phyloP scores from a whole-genome alignment of 1,140 invertebrate species.

The Lucilia cuprina region DNA sequence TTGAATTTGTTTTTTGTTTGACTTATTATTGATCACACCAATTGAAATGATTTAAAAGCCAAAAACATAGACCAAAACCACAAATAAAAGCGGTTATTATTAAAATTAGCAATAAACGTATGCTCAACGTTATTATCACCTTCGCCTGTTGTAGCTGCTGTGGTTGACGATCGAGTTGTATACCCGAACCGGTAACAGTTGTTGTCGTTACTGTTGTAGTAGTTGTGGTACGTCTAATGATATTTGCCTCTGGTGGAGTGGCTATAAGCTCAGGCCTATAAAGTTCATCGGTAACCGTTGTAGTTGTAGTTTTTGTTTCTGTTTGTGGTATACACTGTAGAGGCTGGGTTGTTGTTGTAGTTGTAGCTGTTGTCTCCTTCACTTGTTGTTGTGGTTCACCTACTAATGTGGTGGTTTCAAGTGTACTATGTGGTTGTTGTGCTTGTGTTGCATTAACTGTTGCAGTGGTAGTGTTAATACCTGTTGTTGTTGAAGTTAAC shows the following conservation, averaged over 20 bases:
- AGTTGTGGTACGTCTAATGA: slow-evolving; percentile 48
- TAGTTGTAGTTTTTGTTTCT: slow-evolving; percentile 40
- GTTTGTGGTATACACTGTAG: neutral
- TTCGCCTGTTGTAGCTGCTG: slow-evolving; percentile 54
- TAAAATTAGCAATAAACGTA: slow-evolving; percentile 60
- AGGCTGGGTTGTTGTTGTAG: slow-evolving; percentile 21
- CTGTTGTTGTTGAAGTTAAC: slow-evolving; percentile 27
- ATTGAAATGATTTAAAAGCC: slow-evolving; percentile 52
- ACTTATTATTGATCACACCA: slow-evolving; percentile 34
- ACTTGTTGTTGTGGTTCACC: slow-evolving; percentile 46
- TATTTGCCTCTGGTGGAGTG: slow-evolving; percentile 37
- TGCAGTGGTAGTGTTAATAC: neutral
- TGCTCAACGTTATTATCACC: slow-evolving; percentile 62
- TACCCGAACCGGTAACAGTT: slow-evolving; percentile 34
- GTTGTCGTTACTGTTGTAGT: slow-evolving; percentile 47
- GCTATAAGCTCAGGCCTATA: slow-evolving; percentile 30
- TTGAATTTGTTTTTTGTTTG: neutral
- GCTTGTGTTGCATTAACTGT: slow-evolving; percentile 32
- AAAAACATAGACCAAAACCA: slow-evolving; percentile 63
- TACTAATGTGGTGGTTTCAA: slow-evolving; percentile 40
- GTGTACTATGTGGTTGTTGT: slow-evolving; percentile 43
- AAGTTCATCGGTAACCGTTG: slow-evolving; percentile 38
- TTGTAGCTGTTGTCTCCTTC: neutral
- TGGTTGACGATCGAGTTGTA: neutral
- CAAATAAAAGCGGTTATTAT: slow-evolving; percentile 61